These are phyloP conservation scores for Idris sp. DNA, from an alignment of 1,140 invertebrate genomes.

Conservation along the genomic window DNA sequence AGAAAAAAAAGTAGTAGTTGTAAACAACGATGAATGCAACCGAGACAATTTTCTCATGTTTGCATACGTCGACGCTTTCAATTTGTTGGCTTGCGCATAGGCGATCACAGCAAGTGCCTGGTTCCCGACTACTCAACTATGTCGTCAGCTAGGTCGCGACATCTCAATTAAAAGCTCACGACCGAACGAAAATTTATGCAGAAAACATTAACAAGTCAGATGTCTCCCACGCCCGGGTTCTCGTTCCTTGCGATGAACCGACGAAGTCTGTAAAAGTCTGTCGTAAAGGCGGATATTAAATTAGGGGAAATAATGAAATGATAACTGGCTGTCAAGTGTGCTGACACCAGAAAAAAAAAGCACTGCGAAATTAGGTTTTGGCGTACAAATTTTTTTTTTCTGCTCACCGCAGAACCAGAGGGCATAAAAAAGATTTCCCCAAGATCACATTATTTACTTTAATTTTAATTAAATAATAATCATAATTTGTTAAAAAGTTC, in stretches of 20 bases:
- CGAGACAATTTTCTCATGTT: constrained; percentile 54
- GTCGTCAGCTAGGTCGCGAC: constrained; percentile 46
- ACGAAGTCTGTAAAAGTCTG: constrained; percentile 59
- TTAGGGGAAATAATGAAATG: constrained; percentile 76
- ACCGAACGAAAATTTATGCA: constrained; percentile 74
- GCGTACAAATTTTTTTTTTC: constrained; percentile 18
- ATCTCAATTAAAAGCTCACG: constrained; percentile 76
- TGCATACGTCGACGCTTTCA: constrained; percentile 62
- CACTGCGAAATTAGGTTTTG: constrained; percentile 47
- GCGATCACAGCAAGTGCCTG: constrained; percentile 53
- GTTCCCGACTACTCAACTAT: constrained; percentile 50
- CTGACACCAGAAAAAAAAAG: constrained; percentile 34
- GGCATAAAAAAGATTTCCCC: constrained; percentile 6
- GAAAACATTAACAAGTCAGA: constrained; percentile 79
- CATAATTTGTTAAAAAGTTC: too few species aligned
- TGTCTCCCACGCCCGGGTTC: constrained; percentile 58
- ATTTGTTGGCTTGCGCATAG: constrained; percentile 53
- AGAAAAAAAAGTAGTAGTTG: too few species aligned
- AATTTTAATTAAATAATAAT: too few species aligned
- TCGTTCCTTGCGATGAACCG: constrained; percentile 37
- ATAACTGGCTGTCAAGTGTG: constrained; percentile 64
- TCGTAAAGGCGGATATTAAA: constrained; percentile 69
- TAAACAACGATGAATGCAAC: constrained; percentile 54
- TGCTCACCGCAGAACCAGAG: constrained; percentile 13
- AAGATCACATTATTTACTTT: too few species aligned